Percentiles rank a stretch among this genome's conserved stretches.
Conservation (phyloP, 2,113 vertebrate species). For the Tetrax tetrax region DNA sequence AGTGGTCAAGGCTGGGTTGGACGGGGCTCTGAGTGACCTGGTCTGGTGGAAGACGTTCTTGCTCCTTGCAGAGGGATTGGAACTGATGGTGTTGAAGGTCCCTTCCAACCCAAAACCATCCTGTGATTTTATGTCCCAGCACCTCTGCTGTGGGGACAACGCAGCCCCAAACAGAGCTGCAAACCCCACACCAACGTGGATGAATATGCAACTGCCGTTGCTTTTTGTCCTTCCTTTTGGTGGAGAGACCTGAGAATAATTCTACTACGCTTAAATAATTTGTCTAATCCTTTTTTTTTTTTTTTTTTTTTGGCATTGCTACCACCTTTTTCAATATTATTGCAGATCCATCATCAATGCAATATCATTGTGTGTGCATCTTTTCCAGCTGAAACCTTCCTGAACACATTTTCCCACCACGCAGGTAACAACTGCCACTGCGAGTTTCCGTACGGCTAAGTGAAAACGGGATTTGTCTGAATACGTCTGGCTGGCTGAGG, state of each 20-base stretch:
- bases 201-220: background rate
- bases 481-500: background rate
- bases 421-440: background rate
- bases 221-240: background rate
- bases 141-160: background rate
- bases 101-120: no score
- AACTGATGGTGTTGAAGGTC: no score
- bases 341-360: background rate
- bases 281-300: background rate
- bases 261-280: background rate
- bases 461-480: background rate
- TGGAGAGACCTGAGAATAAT: background rate
- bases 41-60: no score
- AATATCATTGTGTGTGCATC: background rate
- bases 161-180: background rate
- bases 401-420: background rate
- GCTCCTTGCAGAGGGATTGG: no score
- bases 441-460: background rate
- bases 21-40: no score
- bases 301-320: no score
- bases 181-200: accelerated
- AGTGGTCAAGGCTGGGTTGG: no score
- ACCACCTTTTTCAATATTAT: background rate
- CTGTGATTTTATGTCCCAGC: background rate
- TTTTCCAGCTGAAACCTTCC: background rate